Evolutionary conservation across 2,113 vertebrate species (phyloP).

Genomic region (Gymnorhina tibicen): DNA sequence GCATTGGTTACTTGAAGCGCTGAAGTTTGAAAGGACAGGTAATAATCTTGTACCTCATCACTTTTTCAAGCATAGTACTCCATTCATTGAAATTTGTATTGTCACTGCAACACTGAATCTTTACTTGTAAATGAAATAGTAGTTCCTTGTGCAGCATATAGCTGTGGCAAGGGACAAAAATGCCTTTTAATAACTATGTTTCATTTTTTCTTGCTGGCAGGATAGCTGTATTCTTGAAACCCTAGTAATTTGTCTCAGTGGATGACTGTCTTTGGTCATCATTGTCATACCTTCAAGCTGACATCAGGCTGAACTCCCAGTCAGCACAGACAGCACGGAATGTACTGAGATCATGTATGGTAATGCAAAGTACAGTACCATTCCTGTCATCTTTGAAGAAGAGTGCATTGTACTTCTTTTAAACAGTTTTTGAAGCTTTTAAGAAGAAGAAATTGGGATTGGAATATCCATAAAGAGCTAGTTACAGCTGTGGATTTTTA

Average conservation of each 20-base stretch:
- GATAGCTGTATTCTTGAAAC: neutral
- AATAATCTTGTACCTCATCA: neutral
- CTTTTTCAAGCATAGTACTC: neutral
- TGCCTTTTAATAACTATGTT: neutral
- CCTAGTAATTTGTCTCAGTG: neutral
- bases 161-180: neutral
- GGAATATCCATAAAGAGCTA: conserved; percentile 18
- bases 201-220: neutral
- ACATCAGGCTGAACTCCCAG: neutral
- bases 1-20: neutral
- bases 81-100: neutral
- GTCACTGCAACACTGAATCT: neutral
- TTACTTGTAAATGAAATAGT: neutral
- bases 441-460: neutral
- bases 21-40: neutral
- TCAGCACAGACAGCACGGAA: neutral
- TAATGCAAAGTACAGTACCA: neutral
- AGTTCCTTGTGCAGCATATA: neutral
- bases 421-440: conserved; percentile 3
- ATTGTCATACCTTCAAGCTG: neutral
- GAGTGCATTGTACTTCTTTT: neutral
- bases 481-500: conserved; percentile 23
- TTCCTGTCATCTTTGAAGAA: conserved; percentile 14
- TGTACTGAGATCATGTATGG: neutral
- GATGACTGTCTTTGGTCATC: neutral